These are phyloP conservation scores for Azemiops feae DNA, from an alignment of 2,113 vertebrate genomes.

Conservation along the genomic window DNA sequence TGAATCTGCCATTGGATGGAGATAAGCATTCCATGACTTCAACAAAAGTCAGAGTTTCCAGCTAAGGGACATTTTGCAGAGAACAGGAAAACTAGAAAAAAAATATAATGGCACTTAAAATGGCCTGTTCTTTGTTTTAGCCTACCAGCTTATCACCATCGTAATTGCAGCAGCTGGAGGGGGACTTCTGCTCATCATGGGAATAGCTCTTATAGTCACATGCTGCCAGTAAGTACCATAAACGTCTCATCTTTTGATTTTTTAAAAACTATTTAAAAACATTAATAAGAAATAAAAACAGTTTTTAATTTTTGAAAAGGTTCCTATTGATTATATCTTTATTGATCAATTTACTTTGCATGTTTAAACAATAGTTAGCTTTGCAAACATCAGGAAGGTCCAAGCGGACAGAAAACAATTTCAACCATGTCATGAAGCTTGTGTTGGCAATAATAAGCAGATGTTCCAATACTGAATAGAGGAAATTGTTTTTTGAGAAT, in stretches of 20 bases:
- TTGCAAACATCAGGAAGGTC: not conserved
- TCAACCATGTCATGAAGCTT: not conserved
- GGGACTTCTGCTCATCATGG: slow-evolving; percentile 86
- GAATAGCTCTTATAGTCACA: slow-evolving; percentile 86
- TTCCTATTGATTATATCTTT: not conserved
- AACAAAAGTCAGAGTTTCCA: not conserved
- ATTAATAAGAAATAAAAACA: not conserved
- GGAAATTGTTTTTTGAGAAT: not conserved
- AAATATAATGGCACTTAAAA: slow-evolving; percentile 13
- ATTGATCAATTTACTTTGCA: not conserved
- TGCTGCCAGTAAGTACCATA: slow-evolving; percentile 85
- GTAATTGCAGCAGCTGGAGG: slow-evolving; percentile 90
- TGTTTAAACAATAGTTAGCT: not conserved
- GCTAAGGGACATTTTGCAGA: not conserved
- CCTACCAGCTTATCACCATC: slow-evolving; percentile 93
- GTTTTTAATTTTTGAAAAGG: not conserved
- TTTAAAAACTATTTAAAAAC: not conserved
- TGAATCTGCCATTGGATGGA: not conserved
- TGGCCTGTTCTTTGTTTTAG: slow-evolving; percentile 66
- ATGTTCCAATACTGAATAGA: not conserved
- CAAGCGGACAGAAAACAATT: not conserved
- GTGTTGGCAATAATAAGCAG: not conserved
- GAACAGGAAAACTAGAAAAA: not conserved
- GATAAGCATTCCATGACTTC: not conserved
- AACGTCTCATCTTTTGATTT: not conserved